phyloP scores from a whole-genome alignment of 2,888 invertebrate genomes.

The Hecatera dysodea region DNA sequence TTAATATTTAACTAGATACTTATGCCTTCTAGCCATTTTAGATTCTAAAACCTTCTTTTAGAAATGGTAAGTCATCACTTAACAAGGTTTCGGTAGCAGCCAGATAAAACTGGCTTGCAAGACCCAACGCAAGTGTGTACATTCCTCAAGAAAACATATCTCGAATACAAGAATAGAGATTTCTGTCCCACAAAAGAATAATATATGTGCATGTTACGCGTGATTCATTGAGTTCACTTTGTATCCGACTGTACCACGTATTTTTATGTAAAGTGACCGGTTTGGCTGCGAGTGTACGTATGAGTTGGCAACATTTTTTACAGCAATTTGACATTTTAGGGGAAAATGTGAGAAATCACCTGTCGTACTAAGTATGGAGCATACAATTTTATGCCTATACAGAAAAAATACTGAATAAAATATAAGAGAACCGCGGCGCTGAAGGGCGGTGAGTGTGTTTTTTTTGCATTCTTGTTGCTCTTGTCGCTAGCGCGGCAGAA shows the following conservation, averaged over 20 bases:
- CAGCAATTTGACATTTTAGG: slow-evolving; percentile 9
- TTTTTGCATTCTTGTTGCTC: no score
- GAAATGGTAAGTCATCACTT: no score
- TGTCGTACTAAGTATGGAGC: no score
- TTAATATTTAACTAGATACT: no score
- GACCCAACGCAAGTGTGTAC: slow-evolving; percentile 14
- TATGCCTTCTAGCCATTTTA: no score
- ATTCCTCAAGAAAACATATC: slow-evolving; percentile 44
- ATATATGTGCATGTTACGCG: slow-evolving; percentile 66
- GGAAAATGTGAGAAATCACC: slow-evolving; percentile 6
- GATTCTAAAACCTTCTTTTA: no score
- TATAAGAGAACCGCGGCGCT: no score
- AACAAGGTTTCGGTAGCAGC: no score
- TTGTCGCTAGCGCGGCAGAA: no score
- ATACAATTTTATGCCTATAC: no score
- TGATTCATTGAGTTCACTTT: slow-evolving; percentile 69
- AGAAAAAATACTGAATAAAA: no score
- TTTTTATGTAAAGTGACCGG: slow-evolving; percentile 56
- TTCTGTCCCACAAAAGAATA: slow-evolving; percentile 68
- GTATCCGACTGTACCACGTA: slow-evolving; percentile 56
- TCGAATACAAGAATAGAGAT: slow-evolving; percentile 65
- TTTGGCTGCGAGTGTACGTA: slow-evolving; percentile 21
- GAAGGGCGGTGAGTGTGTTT: no score
- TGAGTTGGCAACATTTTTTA: slow-evolving; percentile 15
- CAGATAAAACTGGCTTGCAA: neutral